Conservation (phyloP, 2,113 vertebrate species). For the Odocoileus hemionus region DNA sequence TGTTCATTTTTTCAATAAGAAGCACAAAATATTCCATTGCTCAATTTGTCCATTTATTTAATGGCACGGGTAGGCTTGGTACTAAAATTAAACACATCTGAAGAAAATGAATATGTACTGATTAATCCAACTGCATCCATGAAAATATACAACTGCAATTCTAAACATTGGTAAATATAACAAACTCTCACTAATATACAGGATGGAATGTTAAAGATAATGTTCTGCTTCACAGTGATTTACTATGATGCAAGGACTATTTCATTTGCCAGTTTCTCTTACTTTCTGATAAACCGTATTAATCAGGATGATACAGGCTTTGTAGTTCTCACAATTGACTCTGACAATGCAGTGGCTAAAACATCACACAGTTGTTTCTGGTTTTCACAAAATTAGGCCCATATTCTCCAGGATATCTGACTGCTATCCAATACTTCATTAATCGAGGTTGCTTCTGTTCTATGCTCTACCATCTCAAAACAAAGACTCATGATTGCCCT, state of each 20-base stretch:
- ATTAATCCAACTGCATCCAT: neutral
- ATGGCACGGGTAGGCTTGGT: neutral
- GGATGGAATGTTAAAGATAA: neutral
- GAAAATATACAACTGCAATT: neutral
- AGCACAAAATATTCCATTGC: constrained; percentile 24
- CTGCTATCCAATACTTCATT: neutral
- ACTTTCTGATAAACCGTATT: neutral
- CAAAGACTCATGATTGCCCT: neutral
- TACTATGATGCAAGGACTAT: neutral
- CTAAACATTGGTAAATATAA: neutral
- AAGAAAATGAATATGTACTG: neutral
- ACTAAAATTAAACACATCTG: neutral
- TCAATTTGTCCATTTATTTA: constrained; percentile 48
- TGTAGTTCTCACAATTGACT: neutral
- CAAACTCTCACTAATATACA: neutral
- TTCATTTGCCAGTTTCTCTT: neutral
- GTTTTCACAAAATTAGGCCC: neutral
- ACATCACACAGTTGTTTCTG: neutral
- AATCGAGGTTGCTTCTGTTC: neutral
- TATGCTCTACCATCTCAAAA: neutral
- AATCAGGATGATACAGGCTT: neutral
- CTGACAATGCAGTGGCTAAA: neutral
- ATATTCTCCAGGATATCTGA: neutral
- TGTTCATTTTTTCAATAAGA: constrained; percentile 41
- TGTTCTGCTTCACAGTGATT: neutral